These are phyloP conservation scores for Azorinus chamasolen DNA, from an alignment of 2,888 invertebrate species.

Conservation along the genomic window DNA sequence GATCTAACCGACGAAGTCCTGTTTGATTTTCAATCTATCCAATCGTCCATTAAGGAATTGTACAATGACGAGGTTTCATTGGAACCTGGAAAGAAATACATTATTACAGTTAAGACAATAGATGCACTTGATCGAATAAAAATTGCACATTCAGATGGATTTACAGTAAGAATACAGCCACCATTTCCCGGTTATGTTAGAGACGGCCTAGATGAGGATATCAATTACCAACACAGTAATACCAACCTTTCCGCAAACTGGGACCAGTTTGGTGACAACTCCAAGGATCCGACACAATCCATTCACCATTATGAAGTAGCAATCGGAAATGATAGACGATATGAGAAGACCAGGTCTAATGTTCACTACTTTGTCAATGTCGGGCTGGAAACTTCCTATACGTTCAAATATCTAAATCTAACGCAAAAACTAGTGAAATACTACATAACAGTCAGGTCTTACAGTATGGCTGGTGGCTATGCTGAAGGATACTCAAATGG, in stretches of 20 bases:
- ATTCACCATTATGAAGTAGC: conserved; percentile 75
- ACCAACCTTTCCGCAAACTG: conserved; percentile 70
- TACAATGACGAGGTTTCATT: conserved; percentile 70
- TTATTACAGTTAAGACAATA: conserved; percentile 60
- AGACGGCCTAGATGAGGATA: conserved; percentile 72
- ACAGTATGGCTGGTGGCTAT: conserved; percentile 72
- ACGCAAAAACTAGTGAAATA: conserved; percentile 69
- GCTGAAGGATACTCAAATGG: conserved; percentile 76
- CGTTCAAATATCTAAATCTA: conserved; percentile 70
- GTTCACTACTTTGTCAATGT: conserved; percentile 73
- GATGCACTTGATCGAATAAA: conserved; percentile 66
- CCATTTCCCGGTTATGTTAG: conserved; percentile 70
- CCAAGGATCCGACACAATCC: conserved; percentile 65
- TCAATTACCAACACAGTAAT: conserved; percentile 67
- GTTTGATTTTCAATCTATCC: conserved; percentile 47
- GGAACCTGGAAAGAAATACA: conserved; percentile 71
- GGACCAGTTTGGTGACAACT: conserved; percentile 71
- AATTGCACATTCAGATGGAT: conserved; percentile 67
- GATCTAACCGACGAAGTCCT: conserved; percentile 66
- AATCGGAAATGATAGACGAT: conserved; percentile 75
- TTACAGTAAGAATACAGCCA: conserved; percentile 72
- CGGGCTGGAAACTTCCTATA: conserved; percentile 71
- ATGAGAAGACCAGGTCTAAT: conserved; percentile 69
- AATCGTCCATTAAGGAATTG: conserved; percentile 39
- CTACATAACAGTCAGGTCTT: conserved; percentile 75